Evolutionary conservation across 2,797 vertebrate genomes (phyloP), one percentile per base, ranked within the genome.

Genomic region (Aeoliscus strigatus): DNA sequence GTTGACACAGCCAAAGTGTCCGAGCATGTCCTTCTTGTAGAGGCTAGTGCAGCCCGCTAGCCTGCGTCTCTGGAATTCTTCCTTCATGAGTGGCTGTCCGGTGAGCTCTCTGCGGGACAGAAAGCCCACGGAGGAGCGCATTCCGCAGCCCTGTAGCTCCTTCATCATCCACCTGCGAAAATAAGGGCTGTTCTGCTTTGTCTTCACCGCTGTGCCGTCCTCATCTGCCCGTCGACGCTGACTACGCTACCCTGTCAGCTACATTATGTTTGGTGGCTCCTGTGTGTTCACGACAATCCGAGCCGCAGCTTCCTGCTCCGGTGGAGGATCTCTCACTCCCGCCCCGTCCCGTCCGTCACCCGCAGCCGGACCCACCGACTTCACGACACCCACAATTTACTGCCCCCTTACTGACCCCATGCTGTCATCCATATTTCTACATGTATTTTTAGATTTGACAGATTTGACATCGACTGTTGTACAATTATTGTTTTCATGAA

Each of bases 1-100:
- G 88, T 98, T 98, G 87, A 98, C 96, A 76, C 96, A 98, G 76
- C 96, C 96, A 85, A 96, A 98, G 83, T 98, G 96, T 34, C 94
- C 96, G 60, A 96, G 91, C 83, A 97, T 90, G 62, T 97, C 93
- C 81, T 92, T 94, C 87, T 92, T 93, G 88, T 86, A 98, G 79
- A 98, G 93, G 79, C 92, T 94, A 54, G 88, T 88, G 88, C 94
- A 96, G 72, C 91, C 93, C 27, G 88, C 89, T 81, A 97, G 82
- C 78, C 96, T 87, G 70, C 89, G 88, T 57, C 94, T 73, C 92
- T 97, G 94, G 79, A 97, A 96, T 61, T 96, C 92, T 52, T 94
- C 92, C 88, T 92, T 94, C 85, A 97, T 83, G 67, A 94, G 89
- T 66, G 91, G 88, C 82, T 92, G 88, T 37, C 93, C 95, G 44